These are phyloP conservation scores for Lophotriccus pileatus DNA, from an alignment of 2,797 vertebrate species.

Conservation along the genomic window DNA sequence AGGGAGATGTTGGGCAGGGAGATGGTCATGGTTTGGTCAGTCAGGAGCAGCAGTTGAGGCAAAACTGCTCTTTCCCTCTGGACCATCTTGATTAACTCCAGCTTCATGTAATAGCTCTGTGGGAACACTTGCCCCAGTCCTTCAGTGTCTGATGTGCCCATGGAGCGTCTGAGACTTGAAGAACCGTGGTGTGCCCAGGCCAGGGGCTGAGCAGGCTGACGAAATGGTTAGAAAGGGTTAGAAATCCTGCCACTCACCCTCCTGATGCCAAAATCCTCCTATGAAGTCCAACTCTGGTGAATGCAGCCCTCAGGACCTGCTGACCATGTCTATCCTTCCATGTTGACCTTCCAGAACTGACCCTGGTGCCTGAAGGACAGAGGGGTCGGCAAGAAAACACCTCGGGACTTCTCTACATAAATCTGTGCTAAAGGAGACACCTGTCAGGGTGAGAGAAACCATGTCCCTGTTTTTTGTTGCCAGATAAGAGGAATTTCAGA, in stretches of 20 bases:
- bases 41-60: not conserved
- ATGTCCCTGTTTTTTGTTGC: not conserved
- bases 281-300: fast-evolving
- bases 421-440: not conserved
- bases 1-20: not conserved
- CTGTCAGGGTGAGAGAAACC: not conserved
- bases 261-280: not conserved
- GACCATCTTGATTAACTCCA: not conserved
- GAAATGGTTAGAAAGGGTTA: not conserved
- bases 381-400: not conserved
- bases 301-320: not conserved
- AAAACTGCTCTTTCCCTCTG: not conserved
- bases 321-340: not conserved
- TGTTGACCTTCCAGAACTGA: not conserved
- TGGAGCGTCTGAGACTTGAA: not conserved
- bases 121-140: not conserved
- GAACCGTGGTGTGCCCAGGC: not conserved
- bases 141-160: not conserved
- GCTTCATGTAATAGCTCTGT: not conserved
- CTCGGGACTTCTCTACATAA: not conserved
- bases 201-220: not conserved
- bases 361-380: not conserved
- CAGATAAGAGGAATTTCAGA: not conserved
- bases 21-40: not conserved
- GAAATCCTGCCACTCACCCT: not conserved